Conservation (phyloP, 2,888 invertebrate genomes). For the Cylloceria caligata region DNA sequence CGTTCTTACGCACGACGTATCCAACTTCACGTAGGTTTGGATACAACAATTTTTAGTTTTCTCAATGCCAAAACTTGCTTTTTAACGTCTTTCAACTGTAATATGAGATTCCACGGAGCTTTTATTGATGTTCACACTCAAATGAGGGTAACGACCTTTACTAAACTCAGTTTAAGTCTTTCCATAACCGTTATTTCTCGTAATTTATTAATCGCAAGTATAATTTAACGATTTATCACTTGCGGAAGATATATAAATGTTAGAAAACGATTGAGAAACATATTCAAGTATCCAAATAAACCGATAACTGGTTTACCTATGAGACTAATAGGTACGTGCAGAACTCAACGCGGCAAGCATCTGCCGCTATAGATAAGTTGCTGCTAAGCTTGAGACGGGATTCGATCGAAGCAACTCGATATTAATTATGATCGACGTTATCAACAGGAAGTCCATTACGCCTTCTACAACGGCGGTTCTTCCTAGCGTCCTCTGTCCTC, state of each 20-base stretch:
- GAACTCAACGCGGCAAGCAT: background rate
- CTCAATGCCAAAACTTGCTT: too few relatives aligned
- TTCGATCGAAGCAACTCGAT: conserved; percentile 52
- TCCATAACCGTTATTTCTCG: conserved; percentile 26
- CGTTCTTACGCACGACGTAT: too few relatives aligned
- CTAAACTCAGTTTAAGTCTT: background rate
- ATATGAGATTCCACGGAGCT: background rate
- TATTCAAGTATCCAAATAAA: conserved; percentile 10
- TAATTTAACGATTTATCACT: conserved; percentile 42
- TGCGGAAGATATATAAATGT: conserved; percentile 33
- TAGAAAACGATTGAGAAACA: conserved; percentile 40
- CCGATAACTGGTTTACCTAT: conserved; percentile 31
- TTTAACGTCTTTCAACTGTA: too few relatives aligned
- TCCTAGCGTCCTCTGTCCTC: conserved; percentile 28
- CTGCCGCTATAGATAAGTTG: background rate
- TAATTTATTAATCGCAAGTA: conserved; percentile 9
- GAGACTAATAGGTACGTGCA: background rate
- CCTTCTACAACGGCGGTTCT: conserved; percentile 51
- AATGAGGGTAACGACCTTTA: conserved; percentile 6
- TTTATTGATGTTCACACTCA: conserved; percentile 1
- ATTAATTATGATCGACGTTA: conserved; percentile 69
- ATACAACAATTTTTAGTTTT: too few relatives aligned
- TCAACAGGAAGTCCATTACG: conserved; percentile 64
- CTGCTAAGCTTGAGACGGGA: conserved; percentile 23
- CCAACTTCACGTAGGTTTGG: too few relatives aligned